These are phyloP conservation scores for Scortum barcoo DNA, from an alignment of 2,113 vertebrate genomes.

Conservation along the genomic window DNA sequence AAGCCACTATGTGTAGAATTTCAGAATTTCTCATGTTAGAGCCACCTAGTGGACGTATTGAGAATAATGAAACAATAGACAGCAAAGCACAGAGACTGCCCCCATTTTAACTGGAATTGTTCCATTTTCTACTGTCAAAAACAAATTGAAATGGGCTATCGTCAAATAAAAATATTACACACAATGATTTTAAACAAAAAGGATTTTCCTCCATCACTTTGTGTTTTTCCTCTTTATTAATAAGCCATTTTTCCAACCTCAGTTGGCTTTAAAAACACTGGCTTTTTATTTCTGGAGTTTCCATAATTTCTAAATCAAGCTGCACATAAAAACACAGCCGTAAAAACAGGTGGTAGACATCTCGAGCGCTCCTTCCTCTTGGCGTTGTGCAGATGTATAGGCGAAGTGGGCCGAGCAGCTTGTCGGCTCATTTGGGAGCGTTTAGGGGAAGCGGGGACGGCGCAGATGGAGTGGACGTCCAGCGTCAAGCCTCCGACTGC, in stretches of 20 bases:
- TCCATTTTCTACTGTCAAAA: background rate
- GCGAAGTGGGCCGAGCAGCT: constrained; percentile 4
- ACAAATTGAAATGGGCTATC: background rate
- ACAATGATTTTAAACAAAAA: background rate
- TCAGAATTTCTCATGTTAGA: background rate
- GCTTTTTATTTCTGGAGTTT: background rate
- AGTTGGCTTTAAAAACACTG: background rate
- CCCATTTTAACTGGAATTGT: background rate
- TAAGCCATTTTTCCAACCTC: background rate
- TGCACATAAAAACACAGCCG: background rate
- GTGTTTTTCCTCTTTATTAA: no score
- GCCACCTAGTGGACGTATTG: background rate
- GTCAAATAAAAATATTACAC: background rate
- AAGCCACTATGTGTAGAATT: background rate
- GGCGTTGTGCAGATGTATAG: constrained; percentile 23
- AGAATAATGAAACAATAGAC: background rate
- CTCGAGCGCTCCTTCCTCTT: background rate
- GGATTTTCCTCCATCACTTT: background rate
- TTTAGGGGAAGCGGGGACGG: constrained; percentile 47
- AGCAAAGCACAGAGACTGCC: background rate
- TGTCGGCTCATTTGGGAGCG: constrained; percentile 53
- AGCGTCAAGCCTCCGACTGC: constrained; percentile 41
- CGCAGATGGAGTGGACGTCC: constrained; percentile 49
- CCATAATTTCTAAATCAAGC: background rate
- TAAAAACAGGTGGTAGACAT: background rate